Base-by-base conservation (phyloP, 1,140 invertebrate genomes). In the Drosophila insularis region DNA sequence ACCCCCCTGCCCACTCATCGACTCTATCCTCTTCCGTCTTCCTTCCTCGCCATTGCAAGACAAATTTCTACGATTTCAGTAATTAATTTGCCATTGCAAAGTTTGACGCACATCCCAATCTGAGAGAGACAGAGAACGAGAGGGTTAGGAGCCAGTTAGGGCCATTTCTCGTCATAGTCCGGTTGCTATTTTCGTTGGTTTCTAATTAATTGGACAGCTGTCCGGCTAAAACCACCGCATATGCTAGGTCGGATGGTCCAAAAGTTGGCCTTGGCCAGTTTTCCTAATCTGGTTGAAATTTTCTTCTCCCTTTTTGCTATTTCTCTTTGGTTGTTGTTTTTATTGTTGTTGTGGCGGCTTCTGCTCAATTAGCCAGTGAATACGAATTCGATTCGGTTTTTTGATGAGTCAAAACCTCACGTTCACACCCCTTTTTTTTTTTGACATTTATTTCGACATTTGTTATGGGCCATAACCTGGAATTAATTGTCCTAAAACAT, bases 61-160 rank as follows among this genome's bases (percentile, higher is more conserved):
- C 85, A 89, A 89, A 89, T 89, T 89, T 89, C 85, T 78, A 89
- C 71, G 85, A 89, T 89, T 89, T 89, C 78, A 75, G 80, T 89
- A 89, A 89, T 89, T 89, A 89, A 89, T 89, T 89, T 89, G 74
- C 66, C 77, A 89, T 89, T 89, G 79, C 80, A 84, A 89, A 89
- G 77, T 89, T 89, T 82, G 76, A 46, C 63, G 62, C 62, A 64
- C 60, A 23, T 23, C 60, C 67, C 31, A 50, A 21, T 50, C 19
- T 50, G 2, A 50, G 14, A 66, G 35, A 56, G 6, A 31, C 37
- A 32, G 63, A 43, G 19, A 6, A 21, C 21, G 50, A 72, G 39
- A 67, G 63, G 78, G 35, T 37, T 35, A 35, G 32, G 32, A 37
- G 11, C 27, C 27, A 27, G 27, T 27, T 13, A 13, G 11, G 74